Evolutionary conservation across 1,140 invertebrate genomes (phyloP).

Genomic region (Vanessa atalanta): DNA sequence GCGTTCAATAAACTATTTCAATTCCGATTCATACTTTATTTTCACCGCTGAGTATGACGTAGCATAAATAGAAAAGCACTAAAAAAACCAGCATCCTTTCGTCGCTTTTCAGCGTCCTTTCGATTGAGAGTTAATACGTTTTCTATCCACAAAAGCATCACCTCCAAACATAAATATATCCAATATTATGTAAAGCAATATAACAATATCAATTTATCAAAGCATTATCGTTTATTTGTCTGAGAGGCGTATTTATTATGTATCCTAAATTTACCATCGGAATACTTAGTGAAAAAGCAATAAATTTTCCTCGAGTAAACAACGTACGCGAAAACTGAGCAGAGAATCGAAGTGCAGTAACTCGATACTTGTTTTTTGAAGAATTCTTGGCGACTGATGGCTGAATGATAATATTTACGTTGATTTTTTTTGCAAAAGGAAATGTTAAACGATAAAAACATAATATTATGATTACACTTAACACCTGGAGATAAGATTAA

Average conservation of each 20-base stretch:
- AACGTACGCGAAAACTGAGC: slow-evolving; percentile 8
- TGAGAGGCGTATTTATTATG: background rate
- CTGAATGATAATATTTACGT: background rate
- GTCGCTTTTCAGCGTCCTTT: no score
- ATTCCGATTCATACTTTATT: no score
- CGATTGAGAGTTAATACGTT: no score
- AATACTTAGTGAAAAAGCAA: slow-evolving; percentile 9
- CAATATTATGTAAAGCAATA: no score
- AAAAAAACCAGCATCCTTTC: no score
- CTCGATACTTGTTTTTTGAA: slow-evolving; percentile 29
- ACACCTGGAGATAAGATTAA: no score
- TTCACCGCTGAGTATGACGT: background rate
- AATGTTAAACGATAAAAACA: no score
- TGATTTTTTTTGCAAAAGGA: slow-evolving; percentile 2
- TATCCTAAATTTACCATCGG: background rate
- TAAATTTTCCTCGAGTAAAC: slow-evolving; percentile 14
- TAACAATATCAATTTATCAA: background rate
- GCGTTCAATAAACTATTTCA: no score
- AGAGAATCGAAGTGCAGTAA: slow-evolving; percentile 14
- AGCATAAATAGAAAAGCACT: background rate
- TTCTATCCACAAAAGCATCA: no score
- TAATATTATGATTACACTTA: no score
- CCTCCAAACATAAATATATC: no score
- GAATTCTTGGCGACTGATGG: slow-evolving; percentile 26
- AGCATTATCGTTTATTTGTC: background rate